These are phyloP conservation scores for Scylla paramamosain DNA, from an alignment of 1,140 invertebrate species.

Conservation along the genomic window DNA sequence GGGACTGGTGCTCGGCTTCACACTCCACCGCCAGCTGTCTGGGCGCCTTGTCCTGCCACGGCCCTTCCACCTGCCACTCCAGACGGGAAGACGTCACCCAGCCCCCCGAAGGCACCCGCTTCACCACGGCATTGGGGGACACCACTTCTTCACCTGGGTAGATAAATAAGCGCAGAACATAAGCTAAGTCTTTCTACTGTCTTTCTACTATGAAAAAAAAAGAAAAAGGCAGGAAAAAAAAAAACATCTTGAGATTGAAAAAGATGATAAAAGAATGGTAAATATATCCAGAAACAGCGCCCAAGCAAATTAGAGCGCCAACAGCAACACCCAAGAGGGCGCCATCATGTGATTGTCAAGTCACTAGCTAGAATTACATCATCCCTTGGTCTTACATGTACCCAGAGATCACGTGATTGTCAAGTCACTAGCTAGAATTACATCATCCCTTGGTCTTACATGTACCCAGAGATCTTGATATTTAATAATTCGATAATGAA, in stretches of 20 bases:
- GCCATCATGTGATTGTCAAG: too few species aligned
- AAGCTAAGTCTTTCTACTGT: neutral
- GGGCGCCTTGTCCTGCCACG: neutral
- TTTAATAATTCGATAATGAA: too few species aligned
- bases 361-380: too few species aligned
- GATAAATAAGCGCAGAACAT: neutral
- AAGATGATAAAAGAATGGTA: neutral
- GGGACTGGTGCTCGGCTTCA: neutral
- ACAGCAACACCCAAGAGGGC: neutral
- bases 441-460: too few species aligned
- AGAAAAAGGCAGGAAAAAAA: neutral
- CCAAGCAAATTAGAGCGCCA: neutral
- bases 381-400: too few species aligned
- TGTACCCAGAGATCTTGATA: too few species aligned
- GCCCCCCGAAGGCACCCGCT: neutral
- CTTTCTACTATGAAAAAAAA: neutral
- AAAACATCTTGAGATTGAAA: neutral
- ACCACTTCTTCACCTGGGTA: neutral
- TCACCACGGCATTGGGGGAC: neutral
- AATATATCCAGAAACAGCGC: neutral
- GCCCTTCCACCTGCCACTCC: conserved; percentile 1
- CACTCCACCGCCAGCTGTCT: neutral
- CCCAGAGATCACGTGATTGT: too few species aligned
- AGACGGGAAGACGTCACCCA: conserved; percentile 30
- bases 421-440: too few species aligned